Base-by-base conservation (phyloP, 2,113 vertebrate species). In the Nymphicus hollandicus region DNA sequence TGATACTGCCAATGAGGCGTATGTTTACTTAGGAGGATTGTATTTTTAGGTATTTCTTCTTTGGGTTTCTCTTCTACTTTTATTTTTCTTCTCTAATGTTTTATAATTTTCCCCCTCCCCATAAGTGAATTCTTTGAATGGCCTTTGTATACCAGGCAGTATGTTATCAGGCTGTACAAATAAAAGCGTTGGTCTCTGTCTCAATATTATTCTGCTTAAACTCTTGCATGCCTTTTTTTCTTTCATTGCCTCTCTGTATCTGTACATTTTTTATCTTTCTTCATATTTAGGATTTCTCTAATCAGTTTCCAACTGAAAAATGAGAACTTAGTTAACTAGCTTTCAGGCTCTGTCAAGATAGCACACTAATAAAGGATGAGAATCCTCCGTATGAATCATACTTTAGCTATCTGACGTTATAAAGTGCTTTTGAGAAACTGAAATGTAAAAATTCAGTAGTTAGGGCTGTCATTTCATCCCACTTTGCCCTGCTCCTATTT, bases 351-450 rank as follows among this genome's bases (percentile, higher is more conserved):
- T 92, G 72, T 95, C 47, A 89, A 49, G 77, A 94, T 73, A 77
- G 71, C 53, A 25, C n/a, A 9, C 25, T 91, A 83, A 43, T 80
- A 69, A 84, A 88, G 73, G 44, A 16, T 86, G 14, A 39, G 80
- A 95, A 43, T 91, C 69, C n/a, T 83, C 33, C 7, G 69, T 77
- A 74, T 94, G 95, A 95, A 74, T 96, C 92, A 92, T 93, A 29
- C 39, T 66, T 53, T 3, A 77, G 68, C 10, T 83, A 5, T 81
- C 60, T 92, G 86, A 81, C 7, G 8, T 33, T 35, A 44, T 83
- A 33, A 65, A 83, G 46, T 55, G 46, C 58, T 82, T 82, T 35
- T 29, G 53, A 65, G 85, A 86, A 94, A 70, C 37, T 47, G 64
- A 63, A 91, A 90, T 63, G 18, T 70, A 53, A 44, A 77, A 91